Conservation (phyloP, 1,140 invertebrate genomes). For the Trachymyrmex septentrionalis region DNA sequence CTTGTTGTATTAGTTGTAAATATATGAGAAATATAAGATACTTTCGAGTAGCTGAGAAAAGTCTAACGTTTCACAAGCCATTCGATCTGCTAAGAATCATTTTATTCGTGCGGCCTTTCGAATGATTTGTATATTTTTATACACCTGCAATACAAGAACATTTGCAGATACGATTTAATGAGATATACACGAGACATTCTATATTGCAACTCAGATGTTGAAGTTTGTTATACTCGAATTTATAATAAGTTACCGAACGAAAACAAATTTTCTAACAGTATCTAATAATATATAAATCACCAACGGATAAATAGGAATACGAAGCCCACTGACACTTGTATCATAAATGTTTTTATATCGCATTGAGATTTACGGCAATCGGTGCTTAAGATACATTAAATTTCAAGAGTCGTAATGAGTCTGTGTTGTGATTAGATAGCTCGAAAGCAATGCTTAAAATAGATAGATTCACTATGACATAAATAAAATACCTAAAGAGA, state of each 20-base stretch:
- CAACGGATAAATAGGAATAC: constrained; percentile 50
- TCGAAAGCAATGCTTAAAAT: constrained; percentile 61
- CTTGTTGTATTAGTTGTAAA: constrained; percentile 67
- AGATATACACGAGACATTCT: constrained; percentile 49
- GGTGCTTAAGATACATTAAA: constrained; percentile 64
- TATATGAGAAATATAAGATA: constrained; percentile 62
- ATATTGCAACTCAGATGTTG: constrained; percentile 61
- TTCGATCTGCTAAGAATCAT: constrained; percentile 66
- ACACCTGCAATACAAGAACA: constrained; percentile 53
- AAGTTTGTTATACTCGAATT: constrained; percentile 63
- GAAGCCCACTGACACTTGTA: constrained; percentile 41
- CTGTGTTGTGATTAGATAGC: constrained; percentile 66
- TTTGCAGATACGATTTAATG: constrained; percentile 55
- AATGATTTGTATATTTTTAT: constrained; percentile 71
- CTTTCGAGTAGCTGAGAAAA: constrained; percentile 64
- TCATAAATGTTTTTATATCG: constrained; percentile 68
- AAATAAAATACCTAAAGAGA: constrained; percentile 43
- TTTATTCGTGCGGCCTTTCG: constrained; percentile 66
- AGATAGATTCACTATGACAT: constrained; percentile 58
- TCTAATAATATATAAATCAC: constrained; percentile 53
- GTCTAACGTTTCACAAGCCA: constrained; percentile 63
- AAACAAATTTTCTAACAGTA: constrained; percentile 64
- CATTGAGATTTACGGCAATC: constrained; percentile 64
- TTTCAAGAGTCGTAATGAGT: constrained; percentile 65
- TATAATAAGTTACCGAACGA: constrained; percentile 60